Evolutionary conservation across 2,113 vertebrate genomes (phyloP).

Genomic region (Hassar affinis): DNA sequence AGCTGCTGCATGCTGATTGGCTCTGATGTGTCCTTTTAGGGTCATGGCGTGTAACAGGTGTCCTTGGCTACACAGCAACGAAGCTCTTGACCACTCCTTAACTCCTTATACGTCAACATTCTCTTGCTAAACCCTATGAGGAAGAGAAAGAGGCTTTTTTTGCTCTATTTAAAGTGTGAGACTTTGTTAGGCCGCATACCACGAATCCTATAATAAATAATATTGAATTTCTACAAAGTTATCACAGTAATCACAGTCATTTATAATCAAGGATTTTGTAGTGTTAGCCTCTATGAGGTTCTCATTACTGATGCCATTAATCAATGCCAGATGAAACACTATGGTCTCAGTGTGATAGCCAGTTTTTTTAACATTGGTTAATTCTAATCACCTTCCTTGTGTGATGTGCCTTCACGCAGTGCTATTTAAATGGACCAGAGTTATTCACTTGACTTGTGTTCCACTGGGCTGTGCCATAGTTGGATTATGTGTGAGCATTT

Average conservation of each 20-base stretch:
- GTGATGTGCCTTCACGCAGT: neutral
- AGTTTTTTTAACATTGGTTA: neutral
- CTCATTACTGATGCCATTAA: neutral
- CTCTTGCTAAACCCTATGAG: conserved; percentile 55
- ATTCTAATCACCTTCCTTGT: neutral
- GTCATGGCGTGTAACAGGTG: conserved; percentile 71
- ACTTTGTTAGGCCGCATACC: neutral
- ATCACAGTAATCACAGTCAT: neutral
- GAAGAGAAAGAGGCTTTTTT: conserved; percentile 46
- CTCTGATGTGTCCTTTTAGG: conserved; percentile 77
- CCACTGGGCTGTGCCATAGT: conserved; percentile 27
- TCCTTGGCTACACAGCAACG: conserved; percentile 53
- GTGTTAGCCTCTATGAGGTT: conserved; percentile 35
- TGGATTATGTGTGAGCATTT: conserved; percentile 57
- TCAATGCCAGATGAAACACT: neutral
- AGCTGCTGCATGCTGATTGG: conserved; percentile 70
- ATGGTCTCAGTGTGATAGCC: neutral
- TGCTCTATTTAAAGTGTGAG: conserved; percentile 1
- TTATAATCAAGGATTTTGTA: neutral
- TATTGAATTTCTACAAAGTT: neutral
- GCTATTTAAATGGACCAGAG: conserved; percentile 19
- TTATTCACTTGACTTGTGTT: conserved; percentile 31
- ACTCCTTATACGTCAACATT: conserved; percentile 69
- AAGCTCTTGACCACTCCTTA: conserved; percentile 40
- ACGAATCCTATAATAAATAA: neutral